phyloP scores from a whole-genome alignment of 2,888 invertebrate genomes.

The Arge pagana region DNA sequence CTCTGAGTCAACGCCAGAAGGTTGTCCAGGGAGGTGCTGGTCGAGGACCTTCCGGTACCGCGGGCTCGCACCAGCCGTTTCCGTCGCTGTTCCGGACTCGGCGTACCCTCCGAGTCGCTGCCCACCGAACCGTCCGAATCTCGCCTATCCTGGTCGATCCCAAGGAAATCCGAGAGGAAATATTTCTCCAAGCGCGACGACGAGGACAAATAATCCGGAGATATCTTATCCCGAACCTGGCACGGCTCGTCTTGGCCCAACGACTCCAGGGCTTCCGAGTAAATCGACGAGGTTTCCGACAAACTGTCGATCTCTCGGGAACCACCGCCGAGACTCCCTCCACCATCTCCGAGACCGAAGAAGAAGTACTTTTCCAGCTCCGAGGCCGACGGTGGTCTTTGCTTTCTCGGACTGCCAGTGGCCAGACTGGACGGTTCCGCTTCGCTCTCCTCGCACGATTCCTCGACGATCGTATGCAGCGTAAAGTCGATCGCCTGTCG shows the following conservation, averaged over 20 bases:
- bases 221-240: conserved; percentile 63
- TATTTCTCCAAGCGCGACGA: conserved; percentile 84
- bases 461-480: conserved; percentile 90
- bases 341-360: conserved; percentile 80
- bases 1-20: conserved; percentile 62
- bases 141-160: conserved; percentile 75
- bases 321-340: conserved; percentile 60
- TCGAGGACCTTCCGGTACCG: conserved; percentile 81
- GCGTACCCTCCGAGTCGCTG: conserved; percentile 87
- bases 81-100: conserved; percentile 84
- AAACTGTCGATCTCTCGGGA: conserved; percentile 60
- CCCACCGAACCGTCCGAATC: conserved; percentile 88
- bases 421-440: conserved; percentile 64
- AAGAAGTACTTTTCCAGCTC: conserved; percentile 91
- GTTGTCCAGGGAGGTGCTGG: conserved; percentile 82
- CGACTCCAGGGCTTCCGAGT: conserved; percentile 82
- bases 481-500: conserved; percentile 85
- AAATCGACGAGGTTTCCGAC: conserved; percentile 85
- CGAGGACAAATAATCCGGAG: conserved; percentile 67
- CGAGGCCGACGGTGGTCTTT: conserved; percentile 75
- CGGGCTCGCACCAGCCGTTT: conserved; percentile 81
- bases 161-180: conserved; percentile 84
- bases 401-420: conserved; percentile 59
- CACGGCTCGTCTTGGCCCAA: conserved; percentile 65
- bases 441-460: conserved; percentile 93